Conservation (phyloP, 2,797 vertebrate species). For the Knipowitschia caucasica region DNA sequence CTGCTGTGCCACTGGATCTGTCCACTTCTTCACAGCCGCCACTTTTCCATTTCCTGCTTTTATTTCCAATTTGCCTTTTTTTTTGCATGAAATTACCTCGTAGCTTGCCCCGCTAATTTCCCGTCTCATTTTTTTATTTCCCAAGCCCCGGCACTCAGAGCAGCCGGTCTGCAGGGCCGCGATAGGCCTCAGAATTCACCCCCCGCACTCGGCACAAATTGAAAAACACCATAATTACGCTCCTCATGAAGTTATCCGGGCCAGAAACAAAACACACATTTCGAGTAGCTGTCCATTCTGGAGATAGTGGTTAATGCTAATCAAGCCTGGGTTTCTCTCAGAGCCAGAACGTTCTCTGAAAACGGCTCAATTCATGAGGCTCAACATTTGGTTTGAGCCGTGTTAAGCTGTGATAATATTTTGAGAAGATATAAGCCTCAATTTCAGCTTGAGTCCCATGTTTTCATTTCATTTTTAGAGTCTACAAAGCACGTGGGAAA, state of each 20-base stretch:
- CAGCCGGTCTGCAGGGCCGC: slow-evolving; percentile 54
- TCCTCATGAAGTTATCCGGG: slow-evolving; percentile 73
- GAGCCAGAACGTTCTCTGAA: slow-evolving; percentile 33
- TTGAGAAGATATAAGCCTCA: not conserved
- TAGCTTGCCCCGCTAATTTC: slow-evolving; percentile 33
- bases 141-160: slow-evolving; percentile 20
- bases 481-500: too few relatives aligned
- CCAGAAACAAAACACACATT: slow-evolving; percentile 47
- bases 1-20: slow-evolving; percentile 23
- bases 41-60: slow-evolving; percentile 30
- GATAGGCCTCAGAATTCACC: slow-evolving; percentile 55
- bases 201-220: slow-evolving; percentile 57
- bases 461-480: not conserved
- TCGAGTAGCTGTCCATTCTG: slow-evolving; percentile 62
- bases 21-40: slow-evolving; percentile 23
- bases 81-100: not conserved
- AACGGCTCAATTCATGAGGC: too few relatives aligned
- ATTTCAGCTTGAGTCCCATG: not conserved
- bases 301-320: slow-evolving; percentile 70
- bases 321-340: slow-evolving; percentile 52
- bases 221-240: slow-evolving; percentile 74
- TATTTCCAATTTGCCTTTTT: slow-evolving; percentile 25
- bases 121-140: slow-evolving; percentile 40
- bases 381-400: too few relatives aligned
- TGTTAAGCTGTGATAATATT: not conserved